These are phyloP conservation scores for Falco columbarius DNA, from an alignment of 2,797 vertebrate genomes.

Conservation along the genomic window DNA sequence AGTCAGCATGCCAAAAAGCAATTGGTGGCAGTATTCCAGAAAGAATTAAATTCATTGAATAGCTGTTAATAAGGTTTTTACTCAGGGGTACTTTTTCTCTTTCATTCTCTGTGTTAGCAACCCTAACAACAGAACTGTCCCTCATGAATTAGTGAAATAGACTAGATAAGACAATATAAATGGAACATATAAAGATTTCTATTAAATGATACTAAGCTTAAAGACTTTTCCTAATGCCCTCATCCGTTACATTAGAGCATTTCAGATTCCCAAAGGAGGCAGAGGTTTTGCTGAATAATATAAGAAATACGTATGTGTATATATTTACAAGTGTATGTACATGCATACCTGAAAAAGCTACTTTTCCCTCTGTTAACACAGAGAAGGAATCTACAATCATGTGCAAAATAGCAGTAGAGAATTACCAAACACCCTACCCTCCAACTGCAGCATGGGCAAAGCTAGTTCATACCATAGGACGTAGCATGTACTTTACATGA, in stretches of 20 bases:
- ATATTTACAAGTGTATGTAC: neutral
- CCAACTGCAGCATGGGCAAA: neutral
- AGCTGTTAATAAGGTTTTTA: constrained; percentile 74
- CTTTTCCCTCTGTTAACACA: neutral
- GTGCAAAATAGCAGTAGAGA: neutral
- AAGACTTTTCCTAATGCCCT: constrained; percentile 42
- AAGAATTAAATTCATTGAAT: constrained; percentile 74
- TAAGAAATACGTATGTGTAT: neutral
- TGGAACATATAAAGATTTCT: constrained; percentile 58
- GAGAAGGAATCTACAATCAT: neutral
- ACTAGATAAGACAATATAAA: constrained; percentile 75
- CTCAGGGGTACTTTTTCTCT: constrained; percentile 48
- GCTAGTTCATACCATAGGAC: neutral
- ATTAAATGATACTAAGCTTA: constrained; percentile 70
- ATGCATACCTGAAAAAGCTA: neutral
- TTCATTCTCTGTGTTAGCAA: constrained; percentile 54
- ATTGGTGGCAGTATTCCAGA: constrained; percentile 68
- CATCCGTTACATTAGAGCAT: constrained; percentile 10
- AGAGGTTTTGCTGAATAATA: neutral
- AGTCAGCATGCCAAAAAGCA: constrained; percentile 61
- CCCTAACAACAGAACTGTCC: constrained; percentile 52
- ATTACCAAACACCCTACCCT: neutral
- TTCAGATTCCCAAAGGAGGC: neutral
- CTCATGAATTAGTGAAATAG: constrained; percentile 66
- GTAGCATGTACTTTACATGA: neutral